Conservation (phyloP, 2,888 invertebrate genomes). For the Dryobotodes eremita region DNA sequence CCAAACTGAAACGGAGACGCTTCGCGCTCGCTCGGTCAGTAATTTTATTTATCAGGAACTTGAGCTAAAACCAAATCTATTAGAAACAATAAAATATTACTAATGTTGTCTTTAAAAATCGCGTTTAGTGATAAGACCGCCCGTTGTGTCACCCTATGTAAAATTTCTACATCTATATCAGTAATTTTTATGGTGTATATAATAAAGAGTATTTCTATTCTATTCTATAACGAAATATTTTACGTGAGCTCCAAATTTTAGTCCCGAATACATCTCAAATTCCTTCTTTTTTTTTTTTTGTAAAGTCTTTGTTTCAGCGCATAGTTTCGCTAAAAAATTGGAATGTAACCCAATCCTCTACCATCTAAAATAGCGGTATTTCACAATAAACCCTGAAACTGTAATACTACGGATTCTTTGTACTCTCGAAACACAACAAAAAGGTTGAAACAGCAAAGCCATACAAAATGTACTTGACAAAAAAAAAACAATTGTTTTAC, state of each 20-base stretch:
- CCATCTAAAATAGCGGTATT: neutral
- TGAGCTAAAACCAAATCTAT: neutral
- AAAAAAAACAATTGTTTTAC: neutral
- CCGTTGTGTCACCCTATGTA: neutral
- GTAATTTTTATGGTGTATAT: neutral
- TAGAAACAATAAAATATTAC: too few species aligned
- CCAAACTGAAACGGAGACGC: too few species aligned
- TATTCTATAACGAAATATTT: neutral
- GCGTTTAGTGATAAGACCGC: neutral
- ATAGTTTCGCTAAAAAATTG: neutral
- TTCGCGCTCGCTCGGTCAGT: too few species aligned
- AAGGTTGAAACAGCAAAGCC: constrained; percentile 18
- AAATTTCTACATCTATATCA: neutral
- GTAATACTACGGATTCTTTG: constrained; percentile 8
- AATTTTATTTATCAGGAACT: neutral
- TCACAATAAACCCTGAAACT: neutral
- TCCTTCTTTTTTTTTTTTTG: too few species aligned
- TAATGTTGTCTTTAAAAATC: neutral
- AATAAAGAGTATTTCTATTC: neutral
- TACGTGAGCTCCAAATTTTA: neutral
- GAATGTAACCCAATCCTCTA: neutral
- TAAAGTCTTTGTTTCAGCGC: too few species aligned
- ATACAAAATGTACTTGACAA: constrained; percentile 22
- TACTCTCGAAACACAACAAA: neutral
- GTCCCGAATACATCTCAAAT: neutral